phyloP scores from a whole-genome alignment of 2,113 vertebrate species.

The Verasper variegatus region DNA sequence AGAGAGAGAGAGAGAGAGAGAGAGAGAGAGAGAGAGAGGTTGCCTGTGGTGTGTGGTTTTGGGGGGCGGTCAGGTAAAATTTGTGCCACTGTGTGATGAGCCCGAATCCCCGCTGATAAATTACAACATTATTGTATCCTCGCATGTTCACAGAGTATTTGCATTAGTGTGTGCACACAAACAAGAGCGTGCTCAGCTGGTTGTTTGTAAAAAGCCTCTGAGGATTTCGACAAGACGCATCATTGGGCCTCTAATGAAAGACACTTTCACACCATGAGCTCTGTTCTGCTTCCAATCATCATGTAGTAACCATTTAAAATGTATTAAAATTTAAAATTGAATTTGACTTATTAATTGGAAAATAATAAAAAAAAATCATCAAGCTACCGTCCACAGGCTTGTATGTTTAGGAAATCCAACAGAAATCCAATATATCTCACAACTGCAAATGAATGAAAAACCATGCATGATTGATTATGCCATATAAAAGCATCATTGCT shows the following conservation, averaged over 20 bases:
- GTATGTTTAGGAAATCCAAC: too few species aligned
- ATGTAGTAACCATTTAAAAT: not conserved
- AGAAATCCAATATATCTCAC: not conserved
- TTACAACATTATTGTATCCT: conserved; percentile 6
- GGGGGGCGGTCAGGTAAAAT: too few species aligned
- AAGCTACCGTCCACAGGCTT: not conserved
- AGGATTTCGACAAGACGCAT: not conserved
- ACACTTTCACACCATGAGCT: not conserved
- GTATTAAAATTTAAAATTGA: not conserved
- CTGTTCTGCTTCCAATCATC: not conserved
- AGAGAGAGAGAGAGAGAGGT: not conserved
- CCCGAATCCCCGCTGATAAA: too few species aligned
- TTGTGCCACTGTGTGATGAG: too few species aligned
- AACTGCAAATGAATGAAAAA: not conserved
- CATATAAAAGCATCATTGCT: not conserved
- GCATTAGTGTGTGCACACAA: not conserved
- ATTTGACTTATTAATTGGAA: not conserved
- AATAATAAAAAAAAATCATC: not conserved
- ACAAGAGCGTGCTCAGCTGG: not conserved
- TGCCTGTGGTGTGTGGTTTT: conserved; percentile 21
- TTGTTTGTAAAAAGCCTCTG: conserved; percentile 10
- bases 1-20: not conserved
- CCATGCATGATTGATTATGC: not conserved
- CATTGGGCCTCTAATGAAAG: not conserved
- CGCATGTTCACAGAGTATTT: not conserved